These are phyloP conservation scores for Matsumyia berberina DNA, from an alignment of 2,888 invertebrate species.

Conservation along the genomic window DNA sequence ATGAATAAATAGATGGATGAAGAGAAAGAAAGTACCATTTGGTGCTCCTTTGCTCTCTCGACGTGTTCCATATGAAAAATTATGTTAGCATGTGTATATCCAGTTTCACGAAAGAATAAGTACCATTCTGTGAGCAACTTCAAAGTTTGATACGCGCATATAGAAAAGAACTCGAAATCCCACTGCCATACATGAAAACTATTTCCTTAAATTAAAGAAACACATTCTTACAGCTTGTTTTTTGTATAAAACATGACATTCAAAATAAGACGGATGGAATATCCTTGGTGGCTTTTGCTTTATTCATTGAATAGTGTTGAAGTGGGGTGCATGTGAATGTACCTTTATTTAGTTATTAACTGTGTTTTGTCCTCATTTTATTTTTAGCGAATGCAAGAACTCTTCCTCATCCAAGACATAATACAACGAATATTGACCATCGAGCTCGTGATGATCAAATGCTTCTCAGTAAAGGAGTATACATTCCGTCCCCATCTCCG, in stretches of 20 bases:
- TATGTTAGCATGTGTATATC: conserved; percentile 22
- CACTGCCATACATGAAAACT: conserved; percentile 36
- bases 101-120: conserved; percentile 28
- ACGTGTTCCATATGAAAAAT: conserved; percentile 56
- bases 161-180: conserved; percentile 33
- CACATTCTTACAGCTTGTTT: conserved; percentile 30
- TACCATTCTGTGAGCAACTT: conserved; percentile 50
- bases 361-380: conserved; percentile 39
- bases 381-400: conserved; percentile 83
- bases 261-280: conserved; percentile 17
- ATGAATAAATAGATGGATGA: conserved; percentile 68
- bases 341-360: neutral
- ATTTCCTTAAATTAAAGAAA: conserved; percentile 43
- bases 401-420: conserved; percentile 84
- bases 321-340: too few species aligned
- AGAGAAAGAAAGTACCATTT: conserved; percentile 65
- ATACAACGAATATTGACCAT: conserved; percentile 80
- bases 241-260: conserved; percentile 19
- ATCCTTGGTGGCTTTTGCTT: too few species aligned
- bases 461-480: conserved; percentile 83
- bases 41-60: conserved; percentile 56
- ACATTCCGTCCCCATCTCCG: conserved; percentile 87
- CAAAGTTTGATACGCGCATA: conserved; percentile 38
- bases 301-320: too few species aligned
- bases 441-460: conserved; percentile 84